phyloP scores from a whole-genome alignment of 2,797 vertebrate genomes.

The Fistularia commersonii region DNA sequence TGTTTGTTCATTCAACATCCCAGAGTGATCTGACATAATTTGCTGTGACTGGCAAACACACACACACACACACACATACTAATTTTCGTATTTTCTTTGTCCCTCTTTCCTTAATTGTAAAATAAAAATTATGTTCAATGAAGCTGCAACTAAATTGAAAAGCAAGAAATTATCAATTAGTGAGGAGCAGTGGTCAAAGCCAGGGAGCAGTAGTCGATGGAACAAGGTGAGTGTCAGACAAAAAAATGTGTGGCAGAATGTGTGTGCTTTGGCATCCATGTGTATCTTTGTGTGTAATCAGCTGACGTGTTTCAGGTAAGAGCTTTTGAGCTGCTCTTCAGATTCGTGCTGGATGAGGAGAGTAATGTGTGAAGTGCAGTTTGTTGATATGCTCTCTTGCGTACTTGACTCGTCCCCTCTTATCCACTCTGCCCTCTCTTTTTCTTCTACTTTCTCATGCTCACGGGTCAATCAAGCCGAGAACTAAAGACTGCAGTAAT shows the following conservation, averaged over 20 bases:
- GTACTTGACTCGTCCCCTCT: conserved; percentile 24
- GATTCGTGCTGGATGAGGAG: conserved; percentile 29
- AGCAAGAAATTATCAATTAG: conserved; percentile 12
- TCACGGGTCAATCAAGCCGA: conserved; percentile 40
- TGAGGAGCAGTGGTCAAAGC: conserved; percentile 13
- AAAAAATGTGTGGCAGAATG: not conserved
- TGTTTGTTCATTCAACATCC: no score
- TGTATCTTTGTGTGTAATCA: conserved; percentile 18
- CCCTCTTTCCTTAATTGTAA: no score
- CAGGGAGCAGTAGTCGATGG: not conserved
- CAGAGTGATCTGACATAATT: no score
- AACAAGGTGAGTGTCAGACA: not conserved
- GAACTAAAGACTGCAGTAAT: conserved; percentile 15
- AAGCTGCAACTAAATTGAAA: no score
- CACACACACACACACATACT: no score
- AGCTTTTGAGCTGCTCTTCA: conserved; percentile 52
- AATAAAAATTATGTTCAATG: no score
- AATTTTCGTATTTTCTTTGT: no score
- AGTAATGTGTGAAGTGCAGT: conserved; percentile 49
- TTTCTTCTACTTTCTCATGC: conserved; percentile 25
- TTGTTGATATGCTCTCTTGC: conserved; percentile 49
- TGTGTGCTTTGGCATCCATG: not conserved
- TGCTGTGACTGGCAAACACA: no score
- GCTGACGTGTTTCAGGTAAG: conserved; percentile 45
- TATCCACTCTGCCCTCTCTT: conserved; percentile 34